These are phyloP conservation scores for Crenuchus spilurus DNA, from an alignment of 2,797 vertebrate genomes.

Conservation along the genomic window DNA sequence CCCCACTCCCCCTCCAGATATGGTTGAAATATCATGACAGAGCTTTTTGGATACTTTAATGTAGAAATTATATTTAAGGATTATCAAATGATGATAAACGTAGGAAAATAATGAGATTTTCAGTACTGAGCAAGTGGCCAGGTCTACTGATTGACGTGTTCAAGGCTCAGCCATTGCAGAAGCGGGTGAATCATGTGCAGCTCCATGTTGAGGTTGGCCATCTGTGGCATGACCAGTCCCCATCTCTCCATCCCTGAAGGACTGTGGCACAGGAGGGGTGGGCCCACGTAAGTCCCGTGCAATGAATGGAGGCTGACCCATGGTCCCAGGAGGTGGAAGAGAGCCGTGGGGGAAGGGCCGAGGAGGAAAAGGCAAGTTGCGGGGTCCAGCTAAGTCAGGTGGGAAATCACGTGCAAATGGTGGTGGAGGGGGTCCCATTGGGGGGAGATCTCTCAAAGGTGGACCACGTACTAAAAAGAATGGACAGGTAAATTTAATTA, in stretches of 20 bases:
- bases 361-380: conserved; percentile 73
- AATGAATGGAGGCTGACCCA: conserved; percentile 50
- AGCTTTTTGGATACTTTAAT: conserved; percentile 61
- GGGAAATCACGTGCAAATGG: conserved; percentile 52
- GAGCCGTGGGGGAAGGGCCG: conserved; percentile 66
- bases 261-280: conserved; percentile 7
- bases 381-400: conserved; percentile 74
- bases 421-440: conserved; percentile 69
- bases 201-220: conserved; percentile 60
- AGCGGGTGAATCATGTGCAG: conserved; percentile 64
- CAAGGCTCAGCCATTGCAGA: conserved; percentile 66
- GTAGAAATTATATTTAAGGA: conserved; percentile 52
- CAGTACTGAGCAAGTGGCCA: not conserved
- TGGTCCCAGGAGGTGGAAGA: conserved; percentile 58
- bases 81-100: conserved; percentile 45
- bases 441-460: conserved; percentile 72
- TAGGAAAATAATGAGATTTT: conserved; percentile 46
- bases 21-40: conserved; percentile 24
- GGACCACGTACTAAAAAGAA: conserved; percentile 63
- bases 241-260: conserved; percentile 50
- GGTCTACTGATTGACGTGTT: conserved; percentile 31
- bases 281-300: conserved; percentile 67
- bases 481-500: fast-evolving
- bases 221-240: conserved; percentile 49
- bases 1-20: no score